Evolutionary conservation across 2,113 vertebrate genomes (phyloP).

Genomic region (Oxyruncus cristatus): DNA sequence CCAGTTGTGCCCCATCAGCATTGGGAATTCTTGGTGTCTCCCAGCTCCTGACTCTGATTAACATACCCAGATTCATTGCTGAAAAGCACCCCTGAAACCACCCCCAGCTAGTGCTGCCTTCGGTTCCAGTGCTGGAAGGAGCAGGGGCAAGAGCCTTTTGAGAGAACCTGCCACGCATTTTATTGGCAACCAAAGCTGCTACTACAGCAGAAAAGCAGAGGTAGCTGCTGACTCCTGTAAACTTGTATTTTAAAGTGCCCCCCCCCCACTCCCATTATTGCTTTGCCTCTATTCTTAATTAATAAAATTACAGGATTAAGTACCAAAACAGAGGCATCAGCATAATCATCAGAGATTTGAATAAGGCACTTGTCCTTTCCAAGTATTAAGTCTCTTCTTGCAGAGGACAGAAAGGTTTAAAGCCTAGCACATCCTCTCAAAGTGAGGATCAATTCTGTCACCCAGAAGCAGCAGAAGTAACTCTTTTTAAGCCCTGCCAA

Average conservation of each 20-base stretch:
- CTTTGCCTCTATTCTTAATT: not conserved
- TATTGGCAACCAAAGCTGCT: not conserved
- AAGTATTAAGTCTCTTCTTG: not conserved
- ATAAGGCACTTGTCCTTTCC: not conserved
- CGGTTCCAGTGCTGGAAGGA: not conserved
- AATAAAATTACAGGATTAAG: not conserved
- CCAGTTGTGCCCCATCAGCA: not conserved
- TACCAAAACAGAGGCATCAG: not conserved
- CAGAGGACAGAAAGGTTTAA: not conserved
- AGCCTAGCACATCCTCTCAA: not conserved
- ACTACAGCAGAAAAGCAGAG: not conserved
- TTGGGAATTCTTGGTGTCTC: rapidly evolving
- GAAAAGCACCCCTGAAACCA: not conserved
- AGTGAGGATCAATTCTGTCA: not conserved
- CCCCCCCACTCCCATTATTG: not conserved
- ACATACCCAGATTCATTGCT: not conserved
- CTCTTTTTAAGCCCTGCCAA: not conserved
- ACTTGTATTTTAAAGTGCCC: not conserved
- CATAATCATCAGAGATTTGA: not conserved
- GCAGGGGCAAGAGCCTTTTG: too few relatives aligned
- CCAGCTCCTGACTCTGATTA: not conserved
- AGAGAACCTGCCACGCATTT: not conserved
- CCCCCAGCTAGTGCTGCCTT: not conserved
- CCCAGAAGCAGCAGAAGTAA: not conserved
- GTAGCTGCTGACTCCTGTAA: not conserved